Conservation (phyloP, 2,888 invertebrate genomes). For the Strigamia crassipes region DNA sequence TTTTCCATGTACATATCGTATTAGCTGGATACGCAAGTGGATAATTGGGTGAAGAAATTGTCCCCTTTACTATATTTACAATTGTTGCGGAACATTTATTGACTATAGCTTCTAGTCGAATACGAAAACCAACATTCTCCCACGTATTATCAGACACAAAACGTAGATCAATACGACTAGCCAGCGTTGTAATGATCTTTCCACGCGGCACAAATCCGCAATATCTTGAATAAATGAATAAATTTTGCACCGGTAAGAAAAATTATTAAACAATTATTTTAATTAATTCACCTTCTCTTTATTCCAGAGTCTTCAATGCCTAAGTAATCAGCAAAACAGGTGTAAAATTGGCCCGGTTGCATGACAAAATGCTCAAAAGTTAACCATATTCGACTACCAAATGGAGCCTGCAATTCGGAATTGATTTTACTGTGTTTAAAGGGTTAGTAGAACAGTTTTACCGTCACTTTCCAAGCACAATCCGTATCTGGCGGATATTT, state of each 20-base stretch:
- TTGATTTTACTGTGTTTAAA: background rate
- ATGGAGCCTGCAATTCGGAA: background rate
- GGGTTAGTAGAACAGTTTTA: conserved; percentile 2
- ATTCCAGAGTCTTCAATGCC: background rate
- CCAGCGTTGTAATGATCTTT: background rate
- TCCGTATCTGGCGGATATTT: conserved; percentile 42
- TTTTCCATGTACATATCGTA: conserved; percentile 48
- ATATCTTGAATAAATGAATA: background rate
- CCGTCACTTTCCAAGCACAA: conserved; percentile 42
- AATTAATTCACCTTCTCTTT: background rate
- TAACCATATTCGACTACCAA: conserved; percentile 43
- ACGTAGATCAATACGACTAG: conserved; percentile 14
- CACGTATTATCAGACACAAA: conserved; percentile 47
- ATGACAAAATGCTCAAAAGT: conserved; percentile 42
- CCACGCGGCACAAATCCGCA: background rate
- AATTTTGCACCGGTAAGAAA: background rate
- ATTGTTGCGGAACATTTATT: conserved; percentile 42
- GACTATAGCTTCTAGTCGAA: conserved; percentile 39
- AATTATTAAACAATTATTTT: background rate
- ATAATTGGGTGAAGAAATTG: conserved; percentile 47
- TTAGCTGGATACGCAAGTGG: conserved; percentile 46
- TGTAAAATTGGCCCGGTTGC: conserved; percentile 38
- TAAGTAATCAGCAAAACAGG: conserved; percentile 44
- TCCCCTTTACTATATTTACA: conserved; percentile 16
- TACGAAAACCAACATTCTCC: conserved; percentile 47